A percentile compares a stretch with the other conserved stretches of the same genome.
These are phyloP conservation scores for Octopus sinensis DNA, from an alignment of 1,140 invertebrate species.

Conservation along the genomic window DNA sequence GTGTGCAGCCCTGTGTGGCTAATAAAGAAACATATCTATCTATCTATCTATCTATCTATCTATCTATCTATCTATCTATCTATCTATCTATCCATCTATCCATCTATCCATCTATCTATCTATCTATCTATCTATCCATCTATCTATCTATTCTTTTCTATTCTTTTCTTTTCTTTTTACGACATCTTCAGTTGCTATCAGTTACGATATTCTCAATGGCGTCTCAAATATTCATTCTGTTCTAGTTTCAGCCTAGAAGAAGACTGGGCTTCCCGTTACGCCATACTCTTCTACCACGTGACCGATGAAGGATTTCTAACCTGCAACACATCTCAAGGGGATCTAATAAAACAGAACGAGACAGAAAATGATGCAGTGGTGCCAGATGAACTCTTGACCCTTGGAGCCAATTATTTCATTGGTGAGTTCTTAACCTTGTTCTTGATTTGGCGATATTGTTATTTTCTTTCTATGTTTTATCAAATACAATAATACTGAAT, in stretches of 20 bases:
- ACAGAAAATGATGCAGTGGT: background rate
- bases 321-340: background rate
- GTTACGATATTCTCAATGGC: too few species aligned
- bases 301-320: slow-evolving; percentile 6
- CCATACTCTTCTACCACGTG: background rate
- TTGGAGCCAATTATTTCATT: background rate
- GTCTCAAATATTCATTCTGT: background rate
- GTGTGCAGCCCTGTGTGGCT: too few species aligned
- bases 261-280: background rate
- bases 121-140: too few species aligned
- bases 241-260: background rate
- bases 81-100: too few species aligned
- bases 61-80: too few species aligned
- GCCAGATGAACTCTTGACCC: background rate
- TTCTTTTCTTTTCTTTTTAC: too few species aligned
- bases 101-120: too few species aligned
- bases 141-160: too few species aligned
- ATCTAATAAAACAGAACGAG: background rate
- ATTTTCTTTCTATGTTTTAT: background rate
- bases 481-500: background rate
- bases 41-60: too few species aligned
- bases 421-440: background rate
- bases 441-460: background rate
- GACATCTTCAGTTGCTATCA: too few species aligned
- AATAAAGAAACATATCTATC: too few species aligned